These are phyloP conservation scores for Phymanthus crucifer DNA, from an alignment of 92 coral and sea anemone species.

Conservation along the genomic window DNA sequence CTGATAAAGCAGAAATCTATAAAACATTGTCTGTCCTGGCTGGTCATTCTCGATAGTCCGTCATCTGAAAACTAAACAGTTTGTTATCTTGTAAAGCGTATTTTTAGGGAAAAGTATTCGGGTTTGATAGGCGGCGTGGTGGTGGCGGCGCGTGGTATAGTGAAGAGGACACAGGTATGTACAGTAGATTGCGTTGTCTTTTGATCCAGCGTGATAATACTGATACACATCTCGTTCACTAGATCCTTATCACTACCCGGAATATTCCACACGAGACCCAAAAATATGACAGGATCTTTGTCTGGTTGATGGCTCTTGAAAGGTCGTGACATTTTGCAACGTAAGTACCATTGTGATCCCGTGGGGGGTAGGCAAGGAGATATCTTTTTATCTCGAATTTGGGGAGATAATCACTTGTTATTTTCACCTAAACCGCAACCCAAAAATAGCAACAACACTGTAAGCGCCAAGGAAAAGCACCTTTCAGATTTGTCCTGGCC, in stretches of 20 bases:
- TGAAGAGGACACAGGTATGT: not conserved
- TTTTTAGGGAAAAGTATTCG: not conserved
- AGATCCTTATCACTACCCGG: conserved; percentile 40
- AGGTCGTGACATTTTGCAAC: not conserved
- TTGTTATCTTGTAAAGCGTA: not conserved
- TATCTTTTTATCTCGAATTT: not conserved
- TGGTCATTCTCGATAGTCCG: not conserved
- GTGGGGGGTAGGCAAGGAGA: not conserved
- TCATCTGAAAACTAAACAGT: not conserved
- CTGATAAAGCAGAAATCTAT: not conserved
- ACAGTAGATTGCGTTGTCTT: not conserved
- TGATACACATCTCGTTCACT: conserved; percentile 7
- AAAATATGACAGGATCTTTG: not conserved
- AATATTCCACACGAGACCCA: conserved; percentile 21
- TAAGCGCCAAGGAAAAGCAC: no score
- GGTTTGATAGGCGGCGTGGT: not conserved
- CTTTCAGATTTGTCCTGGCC: no score
- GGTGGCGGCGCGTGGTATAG: not conserved
- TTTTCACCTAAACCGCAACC: no score
- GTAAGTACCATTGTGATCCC: not conserved
- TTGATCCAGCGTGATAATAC: conserved; percentile 15
- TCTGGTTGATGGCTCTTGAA: not conserved
- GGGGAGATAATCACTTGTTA: not conserved
- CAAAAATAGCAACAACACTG: no score
- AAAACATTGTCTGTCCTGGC: not conserved